A percentile compares a stretch with the other conserved stretches of the same genome.
Evolutionary conservation across 2,113 vertebrate genomes (phyloP).

Genomic region (Oncorhynchus tshawytscha): DNA sequence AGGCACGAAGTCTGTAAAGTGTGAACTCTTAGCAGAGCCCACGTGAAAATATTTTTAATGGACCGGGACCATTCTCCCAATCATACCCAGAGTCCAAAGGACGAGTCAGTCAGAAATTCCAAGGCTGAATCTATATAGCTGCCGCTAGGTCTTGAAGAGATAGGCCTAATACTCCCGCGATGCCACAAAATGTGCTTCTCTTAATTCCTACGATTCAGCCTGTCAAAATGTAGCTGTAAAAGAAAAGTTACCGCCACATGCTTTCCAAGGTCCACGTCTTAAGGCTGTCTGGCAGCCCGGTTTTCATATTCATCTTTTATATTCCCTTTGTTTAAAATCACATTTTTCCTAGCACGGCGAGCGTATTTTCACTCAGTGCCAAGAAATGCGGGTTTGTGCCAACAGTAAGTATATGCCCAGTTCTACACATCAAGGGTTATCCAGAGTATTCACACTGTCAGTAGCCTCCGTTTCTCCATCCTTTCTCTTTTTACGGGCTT

Average conservation of each 20-base stretch:
- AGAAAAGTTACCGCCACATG: conserved; percentile 12
- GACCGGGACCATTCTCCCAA: neutral
- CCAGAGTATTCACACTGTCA: conserved; percentile 26
- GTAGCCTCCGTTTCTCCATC: conserved; percentile 13
- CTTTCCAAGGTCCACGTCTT: conserved; percentile 21
- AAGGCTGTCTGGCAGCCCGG: conserved; percentile 23
- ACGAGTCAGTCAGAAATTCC: neutral
- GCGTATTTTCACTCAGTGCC: conserved; percentile 4
- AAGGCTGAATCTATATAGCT: neutral
- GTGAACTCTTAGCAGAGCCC: neutral
- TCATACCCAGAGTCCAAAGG: neutral
- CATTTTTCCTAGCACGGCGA: conserved; percentile 12
- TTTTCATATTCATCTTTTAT: conserved; percentile 1
- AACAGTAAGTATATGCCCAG: conserved; percentile 26
- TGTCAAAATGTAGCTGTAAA: conserved; percentile 13
- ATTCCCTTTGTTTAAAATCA: conserved; percentile 25
- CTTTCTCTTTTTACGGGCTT: conserved; percentile 29
- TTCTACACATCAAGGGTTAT: conserved; percentile 17
- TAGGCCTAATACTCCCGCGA: neutral
- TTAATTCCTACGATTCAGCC: conserved; percentile 4
- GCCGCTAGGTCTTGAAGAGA: conserved; percentile 1
- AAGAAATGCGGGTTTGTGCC: conserved; percentile 12
- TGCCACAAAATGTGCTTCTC: conserved; percentile 4
- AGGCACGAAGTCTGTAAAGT: neutral
- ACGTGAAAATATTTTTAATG: neutral